A percentile compares a stretch with the other conserved stretches of the same genome.
These are phyloP conservation scores for Cyprinodon variegatus DNA, from an alignment of 2,113 vertebrate genomes.

Conservation along the genomic window DNA sequence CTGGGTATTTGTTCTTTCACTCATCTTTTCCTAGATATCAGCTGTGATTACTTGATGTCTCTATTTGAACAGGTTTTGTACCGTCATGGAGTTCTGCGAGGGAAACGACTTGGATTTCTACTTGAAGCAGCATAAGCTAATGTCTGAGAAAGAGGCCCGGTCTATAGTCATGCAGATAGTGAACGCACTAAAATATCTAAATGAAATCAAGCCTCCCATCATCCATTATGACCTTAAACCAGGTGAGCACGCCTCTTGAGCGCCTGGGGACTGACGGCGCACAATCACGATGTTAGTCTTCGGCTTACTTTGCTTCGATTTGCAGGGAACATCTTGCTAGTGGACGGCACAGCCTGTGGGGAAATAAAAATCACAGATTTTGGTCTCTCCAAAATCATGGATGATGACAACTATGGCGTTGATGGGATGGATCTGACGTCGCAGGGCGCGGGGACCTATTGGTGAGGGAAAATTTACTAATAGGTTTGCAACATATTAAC, in stretches of 20 bases:
- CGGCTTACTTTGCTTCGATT: conserved; percentile 9
- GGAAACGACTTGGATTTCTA: conserved; percentile 99
- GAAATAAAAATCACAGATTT: conserved; percentile 99
- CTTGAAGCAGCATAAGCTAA: conserved; percentile 99
- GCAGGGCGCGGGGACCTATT: conserved; percentile 98
- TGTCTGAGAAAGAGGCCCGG: conserved; percentile 98
- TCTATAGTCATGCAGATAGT: conserved; percentile 99
- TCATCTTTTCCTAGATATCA: neutral
- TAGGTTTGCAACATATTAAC: too few species aligned
- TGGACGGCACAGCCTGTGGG: conserved; percentile 97
- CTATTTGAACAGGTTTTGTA: conserved; percentile 89
- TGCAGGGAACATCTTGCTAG: conserved; percentile 96
- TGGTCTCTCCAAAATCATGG: conserved; percentile 99
- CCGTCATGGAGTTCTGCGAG: conserved; percentile 99
- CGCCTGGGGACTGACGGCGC: too few species aligned
- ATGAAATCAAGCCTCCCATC: conserved; percentile 99
- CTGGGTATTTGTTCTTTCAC: neutral
- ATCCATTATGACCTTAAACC: conserved; percentile 99
- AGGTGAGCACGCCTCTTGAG: conserved; percentile 78
- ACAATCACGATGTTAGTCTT: neutral
- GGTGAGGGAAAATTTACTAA: conserved; percentile 77
- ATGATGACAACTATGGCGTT: conserved; percentile 98
- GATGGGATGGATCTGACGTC: conserved; percentile 99
- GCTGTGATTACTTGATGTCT: neutral
- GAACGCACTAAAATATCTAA: conserved; percentile 98